These are phyloP conservation scores for Sardinella longiceps DNA, from an alignment of 2,797 vertebrate genomes.

Conservation along the genomic window DNA sequence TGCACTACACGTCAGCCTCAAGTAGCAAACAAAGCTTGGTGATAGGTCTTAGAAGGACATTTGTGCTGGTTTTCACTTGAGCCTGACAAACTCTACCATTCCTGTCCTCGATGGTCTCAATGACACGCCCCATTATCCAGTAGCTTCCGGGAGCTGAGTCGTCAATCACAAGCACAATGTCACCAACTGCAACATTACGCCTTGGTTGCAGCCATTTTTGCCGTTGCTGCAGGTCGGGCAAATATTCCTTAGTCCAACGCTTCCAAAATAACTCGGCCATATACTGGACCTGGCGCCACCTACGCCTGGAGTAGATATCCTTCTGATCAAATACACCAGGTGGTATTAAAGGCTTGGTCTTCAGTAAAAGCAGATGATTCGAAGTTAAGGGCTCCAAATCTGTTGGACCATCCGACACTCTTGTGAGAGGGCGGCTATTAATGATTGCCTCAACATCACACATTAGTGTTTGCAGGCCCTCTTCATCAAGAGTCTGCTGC, in stretches of 20 bases:
- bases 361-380: slow-evolving; percentile 11
- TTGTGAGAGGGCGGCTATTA: slow-evolving; percentile 7
- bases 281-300: slow-evolving; percentile 41
- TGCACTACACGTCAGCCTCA: background rate
- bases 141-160: slow-evolving; percentile 8
- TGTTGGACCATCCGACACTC: background rate
- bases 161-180: slow-evolving; percentile 32
- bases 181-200: slow-evolving; percentile 26
- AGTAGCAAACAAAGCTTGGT: slow-evolving; percentile 18
- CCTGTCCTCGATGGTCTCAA: background rate
- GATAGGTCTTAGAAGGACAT: slow-evolving; percentile 8
- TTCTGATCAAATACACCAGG: background rate
- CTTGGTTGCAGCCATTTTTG: slow-evolving; percentile 29
- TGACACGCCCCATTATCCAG: background rate
- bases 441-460: too few relatives aligned
- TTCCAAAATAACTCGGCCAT: slow-evolving; percentile 36
- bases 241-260: slow-evolving; percentile 33
- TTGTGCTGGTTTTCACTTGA: slow-evolving; percentile 26
- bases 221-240: slow-evolving; percentile 13
- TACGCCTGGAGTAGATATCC: slow-evolving; percentile 27
- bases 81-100: background rate
- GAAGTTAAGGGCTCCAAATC: slow-evolving; percentile 10
- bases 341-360: slow-evolving; percentile 8
- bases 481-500: slow-evolving; percentile 18
- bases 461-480: background rate